A percentile compares a stretch with the other conserved stretches of the same genome.
Evolutionary conservation across 2,113 vertebrate genomes (phyloP).

Genomic region (Scytalopus superciliaris): DNA sequence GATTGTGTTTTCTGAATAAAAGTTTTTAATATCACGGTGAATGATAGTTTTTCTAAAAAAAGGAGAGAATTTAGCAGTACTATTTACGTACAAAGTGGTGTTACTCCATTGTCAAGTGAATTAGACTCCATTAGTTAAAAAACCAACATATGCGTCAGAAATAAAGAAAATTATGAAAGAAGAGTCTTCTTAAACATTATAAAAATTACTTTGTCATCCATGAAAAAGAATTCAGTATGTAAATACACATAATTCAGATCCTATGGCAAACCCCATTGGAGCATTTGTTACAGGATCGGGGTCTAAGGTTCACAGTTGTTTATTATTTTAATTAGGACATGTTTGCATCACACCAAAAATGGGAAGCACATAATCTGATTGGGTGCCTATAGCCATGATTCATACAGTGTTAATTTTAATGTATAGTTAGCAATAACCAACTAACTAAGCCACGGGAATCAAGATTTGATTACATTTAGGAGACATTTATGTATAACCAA

Average conservation of each 20-base stretch:
- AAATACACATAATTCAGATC: neutral
- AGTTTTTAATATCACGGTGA: neutral
- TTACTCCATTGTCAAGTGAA: neutral
- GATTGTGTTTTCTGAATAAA: neutral
- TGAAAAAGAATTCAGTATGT: neutral
- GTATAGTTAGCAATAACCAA: neutral
- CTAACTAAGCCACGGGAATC: neutral
- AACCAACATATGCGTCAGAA: neutral
- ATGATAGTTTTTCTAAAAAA: neutral
- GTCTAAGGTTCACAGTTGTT: neutral
- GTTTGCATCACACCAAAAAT: neutral
- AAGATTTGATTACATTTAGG: neutral
- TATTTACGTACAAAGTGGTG: neutral
- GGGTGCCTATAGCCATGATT: neutral
- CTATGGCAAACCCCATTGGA: neutral
- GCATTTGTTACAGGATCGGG: neutral
- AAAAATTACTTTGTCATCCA: neutral
- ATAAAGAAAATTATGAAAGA: neutral
- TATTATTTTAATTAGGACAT: neutral
- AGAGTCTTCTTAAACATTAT: neutral
- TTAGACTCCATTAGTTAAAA: neutral
- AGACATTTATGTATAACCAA: neutral
- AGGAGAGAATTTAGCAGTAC: neutral
- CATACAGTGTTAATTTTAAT: neutral
- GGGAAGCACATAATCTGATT: neutral